Conservation (phyloP, 2,113 vertebrate genomes). For the Lutjanus erythropterus region DNA sequence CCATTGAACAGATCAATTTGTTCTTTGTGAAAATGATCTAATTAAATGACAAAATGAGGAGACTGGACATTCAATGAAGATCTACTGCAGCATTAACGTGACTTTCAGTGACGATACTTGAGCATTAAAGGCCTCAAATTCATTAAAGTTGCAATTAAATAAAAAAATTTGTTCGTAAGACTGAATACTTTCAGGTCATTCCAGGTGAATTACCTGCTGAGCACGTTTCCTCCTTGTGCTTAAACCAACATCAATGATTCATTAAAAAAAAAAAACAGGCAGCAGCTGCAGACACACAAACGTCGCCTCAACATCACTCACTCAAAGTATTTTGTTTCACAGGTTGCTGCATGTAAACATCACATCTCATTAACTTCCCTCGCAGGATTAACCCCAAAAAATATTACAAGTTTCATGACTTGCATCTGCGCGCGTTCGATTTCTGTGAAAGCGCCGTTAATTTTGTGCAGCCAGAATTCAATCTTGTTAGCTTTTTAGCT, state of each 20-base stretch:
- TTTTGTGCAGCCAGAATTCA: neutral
- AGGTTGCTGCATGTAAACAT: slow-evolving; percentile 38
- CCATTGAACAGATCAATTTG: neutral
- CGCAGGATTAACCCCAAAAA: neutral
- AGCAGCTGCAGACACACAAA: neutral
- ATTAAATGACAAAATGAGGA: neutral
- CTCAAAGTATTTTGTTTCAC: neutral
- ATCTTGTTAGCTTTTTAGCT: neutral
- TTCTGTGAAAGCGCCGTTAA: too few relatives aligned
- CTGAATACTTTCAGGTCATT: neutral
- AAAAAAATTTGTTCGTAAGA: slow-evolving; percentile 20
- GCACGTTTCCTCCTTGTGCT: slow-evolving; percentile 48
- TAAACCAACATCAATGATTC: neutral
- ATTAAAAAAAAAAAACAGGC: neutral
- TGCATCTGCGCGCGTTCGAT: neutral
- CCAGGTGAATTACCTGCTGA: neutral
- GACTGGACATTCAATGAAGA: slow-evolving; percentile 2
- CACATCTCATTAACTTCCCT: neutral
- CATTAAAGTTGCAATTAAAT: neutral
- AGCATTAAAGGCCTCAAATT: slow-evolving; percentile 12
- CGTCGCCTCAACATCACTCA: neutral
- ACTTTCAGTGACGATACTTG: neutral
- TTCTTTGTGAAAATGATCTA: neutral
- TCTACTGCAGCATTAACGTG: neutral
- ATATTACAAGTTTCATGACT: neutral